Evolutionary conservation across 2,797 vertebrate genomes (phyloP), one percentile per base, ranked within the genome.

Genomic region (Alca torda): DNA sequence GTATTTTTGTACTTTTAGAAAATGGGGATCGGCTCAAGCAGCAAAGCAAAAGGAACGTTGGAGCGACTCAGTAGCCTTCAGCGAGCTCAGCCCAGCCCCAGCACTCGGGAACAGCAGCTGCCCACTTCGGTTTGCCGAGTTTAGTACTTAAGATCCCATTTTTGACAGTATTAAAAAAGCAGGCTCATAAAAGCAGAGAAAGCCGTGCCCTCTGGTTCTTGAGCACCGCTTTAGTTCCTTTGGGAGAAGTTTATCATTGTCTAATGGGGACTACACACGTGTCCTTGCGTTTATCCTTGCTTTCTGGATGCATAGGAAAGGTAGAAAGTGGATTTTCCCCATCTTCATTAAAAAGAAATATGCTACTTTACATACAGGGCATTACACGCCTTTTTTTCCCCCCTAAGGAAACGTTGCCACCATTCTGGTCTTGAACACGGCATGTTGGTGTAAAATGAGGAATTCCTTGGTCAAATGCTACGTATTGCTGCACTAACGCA

Each of bases 91-190:
- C 69, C 83, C 25, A 5, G 43, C 81, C 74, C 80, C 8, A 53
- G 63, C 25, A n/a, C 48, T n/a, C 7, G 53, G 56, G 43, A 86
- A 28, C 65, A 10, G 73, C 86, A 69, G 68, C 82, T 69, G 88
- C 76, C 84, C 50, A 4, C 48, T 54, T 80, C 4, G 24, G 65
- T 77, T 80, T 50, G 61, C 76, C 89, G 67, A 8, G 19, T 69
- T 67, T 84, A 28, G 43, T 30, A 33, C 5, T 63, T 76, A 72
- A 92, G 75, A 93, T 90, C 93, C 90, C 88, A 80, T 90, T 92
- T 95, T 80, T 87, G 60, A 79, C 67, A 51, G 78, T 78, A 53
- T 68, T 76, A 46, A 30, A 67, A 75, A 70, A 73, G 26, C 64
- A 89, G 81, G 51, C 81, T 64, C 50, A 19, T 30, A 41, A 41